phyloP scores from a whole-genome alignment of 1,140 invertebrate species.

The Palaemon carinicauda region DNA sequence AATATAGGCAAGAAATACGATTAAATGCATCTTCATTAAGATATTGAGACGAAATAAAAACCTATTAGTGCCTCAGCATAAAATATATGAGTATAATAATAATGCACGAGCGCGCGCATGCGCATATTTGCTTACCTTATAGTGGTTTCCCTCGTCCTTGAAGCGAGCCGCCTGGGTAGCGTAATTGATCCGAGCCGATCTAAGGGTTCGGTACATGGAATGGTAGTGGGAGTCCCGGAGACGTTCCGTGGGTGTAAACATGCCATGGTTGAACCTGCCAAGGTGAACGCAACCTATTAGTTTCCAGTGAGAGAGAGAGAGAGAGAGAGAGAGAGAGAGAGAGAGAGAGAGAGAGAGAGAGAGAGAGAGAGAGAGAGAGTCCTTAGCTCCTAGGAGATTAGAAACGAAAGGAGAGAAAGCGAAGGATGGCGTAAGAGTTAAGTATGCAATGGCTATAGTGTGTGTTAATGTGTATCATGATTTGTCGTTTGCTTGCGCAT shows the following conservation, averaged over 20 bases:
- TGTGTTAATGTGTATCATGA: background rate
- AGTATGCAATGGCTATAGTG: background rate
- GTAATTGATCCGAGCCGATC: constrained; percentile 51
- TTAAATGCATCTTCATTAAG: too few relatives aligned
- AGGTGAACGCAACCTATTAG: background rate
- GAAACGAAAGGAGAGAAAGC: background rate
- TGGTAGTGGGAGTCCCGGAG: constrained; percentile 56
- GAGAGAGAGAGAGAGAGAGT: background rate
- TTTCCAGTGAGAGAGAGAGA: background rate
- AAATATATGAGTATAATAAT: too few relatives aligned
- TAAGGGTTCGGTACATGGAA: constrained; percentile 57
- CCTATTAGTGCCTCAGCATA: too few relatives aligned
- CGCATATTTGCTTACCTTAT: constrained; percentile 33
- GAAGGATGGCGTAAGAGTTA: background rate
- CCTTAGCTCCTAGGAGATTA: too few relatives aligned
- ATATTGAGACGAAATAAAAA: too few relatives aligned
- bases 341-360: background rate
- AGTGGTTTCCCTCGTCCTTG: constrained; percentile 51
- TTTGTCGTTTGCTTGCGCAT: background rate
- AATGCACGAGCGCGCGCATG: too few relatives aligned
- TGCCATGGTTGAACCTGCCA: constrained; percentile 57
- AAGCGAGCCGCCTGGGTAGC: constrained; percentile 48
- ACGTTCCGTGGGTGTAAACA: constrained; percentile 31
- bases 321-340: background rate
- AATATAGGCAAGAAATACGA: too few relatives aligned